Conservation (phyloP, 2,113 vertebrate genomes). For the Origma solitaria region DNA sequence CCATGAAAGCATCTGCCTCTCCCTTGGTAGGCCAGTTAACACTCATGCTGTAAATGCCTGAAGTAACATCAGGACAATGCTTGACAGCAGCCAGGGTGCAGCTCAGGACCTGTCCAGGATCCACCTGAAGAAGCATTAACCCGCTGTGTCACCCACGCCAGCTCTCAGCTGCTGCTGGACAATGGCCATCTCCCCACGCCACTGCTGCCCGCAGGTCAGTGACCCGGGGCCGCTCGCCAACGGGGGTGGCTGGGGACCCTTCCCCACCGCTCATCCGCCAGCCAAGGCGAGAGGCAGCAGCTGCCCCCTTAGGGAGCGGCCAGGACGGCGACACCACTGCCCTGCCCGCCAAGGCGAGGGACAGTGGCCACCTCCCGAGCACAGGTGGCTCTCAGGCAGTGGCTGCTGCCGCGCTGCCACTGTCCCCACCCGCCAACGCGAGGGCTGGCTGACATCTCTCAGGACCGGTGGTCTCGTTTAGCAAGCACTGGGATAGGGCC, state of each 20-base stretch:
- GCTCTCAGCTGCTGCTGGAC: not conserved
- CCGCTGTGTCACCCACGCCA: fast-evolving
- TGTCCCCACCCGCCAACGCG: not conserved
- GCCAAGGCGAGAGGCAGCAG: not conserved
- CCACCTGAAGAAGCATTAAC: too few species aligned
- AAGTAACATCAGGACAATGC: not conserved
- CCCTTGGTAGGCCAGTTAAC: not conserved
- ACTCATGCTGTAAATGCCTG: fast-evolving
- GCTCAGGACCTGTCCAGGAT: not conserved
- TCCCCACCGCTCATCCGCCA: not conserved
- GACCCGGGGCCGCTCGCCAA: not conserved
- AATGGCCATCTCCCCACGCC: fast-evolving
- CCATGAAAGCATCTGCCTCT: not conserved
- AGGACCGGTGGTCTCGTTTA: not conserved
- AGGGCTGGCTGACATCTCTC: not conserved
- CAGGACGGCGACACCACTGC: not conserved
- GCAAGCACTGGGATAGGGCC: not conserved
- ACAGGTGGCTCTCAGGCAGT: not conserved
- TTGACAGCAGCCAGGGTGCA: too few species aligned
- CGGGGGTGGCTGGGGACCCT: fast-evolving
- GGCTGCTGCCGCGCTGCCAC: not conserved
- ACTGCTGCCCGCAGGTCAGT: not conserved
- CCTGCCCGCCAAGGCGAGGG: not conserved
- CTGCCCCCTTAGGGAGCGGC: not conserved
- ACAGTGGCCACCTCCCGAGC: not conserved